Evolutionary conservation across 2,888 invertebrate species (phyloP), one percentile per base, ranked within the genome.

Genomic region (Latrodectus elegans): DNA sequence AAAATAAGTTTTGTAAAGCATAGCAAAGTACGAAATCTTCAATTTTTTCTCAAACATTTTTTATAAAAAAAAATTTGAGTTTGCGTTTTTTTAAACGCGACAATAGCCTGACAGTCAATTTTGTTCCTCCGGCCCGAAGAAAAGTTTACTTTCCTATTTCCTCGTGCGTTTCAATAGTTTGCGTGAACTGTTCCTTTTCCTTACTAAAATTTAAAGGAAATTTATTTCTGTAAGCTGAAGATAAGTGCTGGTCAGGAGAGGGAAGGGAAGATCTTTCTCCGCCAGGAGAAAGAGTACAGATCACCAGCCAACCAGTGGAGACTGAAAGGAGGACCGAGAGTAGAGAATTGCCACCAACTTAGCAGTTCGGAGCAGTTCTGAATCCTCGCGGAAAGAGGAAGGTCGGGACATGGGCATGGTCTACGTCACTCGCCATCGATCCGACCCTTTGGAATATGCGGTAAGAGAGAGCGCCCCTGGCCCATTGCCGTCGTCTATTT

Each of bases 341-440:
- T 26, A 22, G 22, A 49, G 64, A 26, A 60, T 76, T 49, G 65
- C 77, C 68, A 68, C 12, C 15, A 22, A 68, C 51, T 68, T 77
- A 52, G 77, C 52, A 51, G 77, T 53, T 77, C 77, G 68, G 68
- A 67, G 77, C 77, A 68, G 67, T 77, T 77, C 77, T 77, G 77
- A 65, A 65, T 68, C 26, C 68, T 51, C 68, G 49, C 53, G 17
- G 51, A 15, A 51, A 9, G 26, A 60, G 76, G 77, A 51, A 22
- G 77, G 68, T 51, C 26, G 11, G 77, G 68, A 77, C 68, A 65
- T 67, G 53, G 51, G 77, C 65, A 51, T 53, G 15, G 77, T 53
- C 77, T 67, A 77, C 77, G 77, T 77, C 77, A 77, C 68, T 68
- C 52, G 67, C 52, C 68, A 77, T 77, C 77, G 77, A 77, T 77